phyloP scores from a whole-genome alignment of 2,113 vertebrate species.

The Microcebus lehilahytsara region DNA sequence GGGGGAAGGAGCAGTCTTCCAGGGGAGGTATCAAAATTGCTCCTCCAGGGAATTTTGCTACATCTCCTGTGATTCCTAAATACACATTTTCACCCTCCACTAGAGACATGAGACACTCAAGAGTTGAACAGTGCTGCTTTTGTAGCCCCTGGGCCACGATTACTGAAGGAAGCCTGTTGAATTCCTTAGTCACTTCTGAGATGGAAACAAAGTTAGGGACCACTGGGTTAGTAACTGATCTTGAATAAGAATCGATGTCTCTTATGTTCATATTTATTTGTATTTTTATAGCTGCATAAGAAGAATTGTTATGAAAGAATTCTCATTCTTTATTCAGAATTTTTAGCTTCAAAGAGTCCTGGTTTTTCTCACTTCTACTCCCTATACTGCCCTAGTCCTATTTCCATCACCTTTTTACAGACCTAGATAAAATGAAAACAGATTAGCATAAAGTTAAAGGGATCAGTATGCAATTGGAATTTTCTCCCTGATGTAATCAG shows the following conservation, averaged over 20 bases:
- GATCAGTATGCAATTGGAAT: neutral
- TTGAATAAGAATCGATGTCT: neutral
- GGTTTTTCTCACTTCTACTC: neutral
- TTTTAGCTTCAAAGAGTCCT: neutral
- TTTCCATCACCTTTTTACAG: neutral
- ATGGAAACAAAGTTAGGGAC: neutral
- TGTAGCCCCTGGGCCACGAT: neutral
- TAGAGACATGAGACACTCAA: neutral
- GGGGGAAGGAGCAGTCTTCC: neutral
- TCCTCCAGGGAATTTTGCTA: too few relatives aligned
- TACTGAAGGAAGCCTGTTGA: neutral
- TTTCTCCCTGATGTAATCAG: conserved; percentile 31
- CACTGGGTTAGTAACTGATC: neutral
- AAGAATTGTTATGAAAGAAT: neutral
- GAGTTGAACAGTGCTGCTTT: neutral
- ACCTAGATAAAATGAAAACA: conserved; percentile 37
- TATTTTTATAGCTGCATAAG: neutral
- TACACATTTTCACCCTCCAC: neutral
- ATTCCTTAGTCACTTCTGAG: neutral
- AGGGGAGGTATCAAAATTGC: neutral
- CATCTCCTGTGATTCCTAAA: neutral
- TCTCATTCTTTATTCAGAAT: neutral
- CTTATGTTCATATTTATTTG: neutral
- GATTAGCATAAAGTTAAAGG: conserved; percentile 21
- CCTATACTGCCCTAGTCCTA: neutral